Evolutionary conservation across 2,888 invertebrate genomes (phyloP).

Genomic region (Trachelus stipa): DNA sequence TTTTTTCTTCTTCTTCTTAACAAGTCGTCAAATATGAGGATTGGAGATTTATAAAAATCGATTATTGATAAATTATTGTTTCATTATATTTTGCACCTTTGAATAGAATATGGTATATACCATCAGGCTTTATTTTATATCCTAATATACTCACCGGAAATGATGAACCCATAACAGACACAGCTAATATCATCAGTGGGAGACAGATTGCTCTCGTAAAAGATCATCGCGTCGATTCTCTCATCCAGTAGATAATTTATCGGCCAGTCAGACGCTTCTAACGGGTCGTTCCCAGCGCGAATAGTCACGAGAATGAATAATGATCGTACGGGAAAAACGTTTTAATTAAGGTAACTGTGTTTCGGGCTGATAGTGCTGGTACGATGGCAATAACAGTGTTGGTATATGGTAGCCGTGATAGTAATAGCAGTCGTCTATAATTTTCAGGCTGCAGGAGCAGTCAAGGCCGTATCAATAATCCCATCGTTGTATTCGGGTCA

Average conservation of each 20-base stretch:
- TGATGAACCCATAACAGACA: background rate
- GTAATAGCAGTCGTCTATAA: background rate
- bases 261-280: background rate
- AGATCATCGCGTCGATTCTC: background rate
- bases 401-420: background rate
- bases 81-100: background rate
- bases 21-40: background rate
- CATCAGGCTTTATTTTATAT: too few species aligned
- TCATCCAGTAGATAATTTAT: background rate
- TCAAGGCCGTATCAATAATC: slow-evolving; percentile 28
- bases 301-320: slow-evolving; percentile 36
- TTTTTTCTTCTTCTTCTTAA: too few species aligned
- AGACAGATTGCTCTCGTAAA: background rate
- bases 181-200: background rate
- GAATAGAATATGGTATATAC: background rate
- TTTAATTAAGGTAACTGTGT: slow-evolving; percentile 45
- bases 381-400: background rate
- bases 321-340: slow-evolving; percentile 39
- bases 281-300: background rate
- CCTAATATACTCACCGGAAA: background rate
- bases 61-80: background rate
- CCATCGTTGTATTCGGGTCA: slow-evolving; percentile 42
- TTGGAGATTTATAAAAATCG: too few species aligned
- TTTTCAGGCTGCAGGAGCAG: background rate
- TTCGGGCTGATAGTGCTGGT: background rate